These are phyloP conservation scores for Oligia strigilis DNA, from an alignment of 2,888 invertebrate species.

Conservation along the genomic window DNA sequence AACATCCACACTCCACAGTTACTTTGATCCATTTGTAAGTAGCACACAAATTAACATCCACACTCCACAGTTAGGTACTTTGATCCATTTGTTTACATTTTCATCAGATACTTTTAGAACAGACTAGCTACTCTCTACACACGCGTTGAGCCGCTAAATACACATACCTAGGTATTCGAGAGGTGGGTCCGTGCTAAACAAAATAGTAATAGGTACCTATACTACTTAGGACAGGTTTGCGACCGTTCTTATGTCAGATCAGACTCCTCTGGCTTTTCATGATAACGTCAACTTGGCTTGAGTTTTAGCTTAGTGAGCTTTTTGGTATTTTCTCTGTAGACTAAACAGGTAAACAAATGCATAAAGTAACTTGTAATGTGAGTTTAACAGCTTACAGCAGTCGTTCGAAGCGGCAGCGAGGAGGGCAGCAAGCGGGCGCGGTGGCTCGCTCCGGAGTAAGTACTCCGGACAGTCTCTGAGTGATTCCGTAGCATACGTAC, in stretches of 20 bases:
- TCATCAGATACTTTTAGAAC: background rate
- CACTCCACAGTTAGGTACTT: no score
- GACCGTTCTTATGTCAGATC: background rate
- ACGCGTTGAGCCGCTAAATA: conserved; percentile 5
- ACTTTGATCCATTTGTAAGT: background rate
- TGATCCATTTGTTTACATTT: background rate
- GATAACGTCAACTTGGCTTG: background rate
- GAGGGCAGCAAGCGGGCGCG: background rate
- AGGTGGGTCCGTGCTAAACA: background rate
- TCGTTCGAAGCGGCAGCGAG: background rate
- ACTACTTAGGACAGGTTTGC: background rate
- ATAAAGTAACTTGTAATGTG: background rate
- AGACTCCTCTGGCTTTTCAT: background rate
- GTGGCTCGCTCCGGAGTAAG: background rate
- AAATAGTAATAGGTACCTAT: background rate
- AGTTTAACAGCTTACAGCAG: conserved; percentile 5
- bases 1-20: no score
- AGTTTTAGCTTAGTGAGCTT: conserved; percentile 48
- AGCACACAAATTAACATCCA: background rate
- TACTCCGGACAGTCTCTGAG: background rate
- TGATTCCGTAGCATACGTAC: background rate
- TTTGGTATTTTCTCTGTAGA: conserved; percentile 31
- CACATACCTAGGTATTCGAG: no score
- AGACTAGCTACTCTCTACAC: conserved; percentile 5
- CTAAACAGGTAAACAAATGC: conserved; percentile 1